phyloP scores from a whole-genome alignment of 2,888 invertebrate species.

The Orthosia cruda region DNA sequence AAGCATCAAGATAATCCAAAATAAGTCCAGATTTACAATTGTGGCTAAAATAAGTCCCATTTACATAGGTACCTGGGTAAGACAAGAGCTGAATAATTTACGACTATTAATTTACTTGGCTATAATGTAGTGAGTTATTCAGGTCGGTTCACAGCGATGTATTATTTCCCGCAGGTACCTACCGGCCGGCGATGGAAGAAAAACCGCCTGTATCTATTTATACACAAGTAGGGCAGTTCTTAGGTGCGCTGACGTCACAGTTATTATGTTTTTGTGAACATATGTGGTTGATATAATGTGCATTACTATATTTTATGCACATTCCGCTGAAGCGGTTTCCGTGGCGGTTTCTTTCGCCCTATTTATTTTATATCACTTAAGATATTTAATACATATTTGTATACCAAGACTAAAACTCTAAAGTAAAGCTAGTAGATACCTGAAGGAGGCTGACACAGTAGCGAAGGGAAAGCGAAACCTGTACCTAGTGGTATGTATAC shows the following conservation, averaged over 20 bases:
- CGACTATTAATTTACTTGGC: constrained; percentile 48
- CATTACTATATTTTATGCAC: constrained; percentile 8
- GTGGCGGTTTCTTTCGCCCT: no score
- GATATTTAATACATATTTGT: background rate
- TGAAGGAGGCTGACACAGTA: background rate
- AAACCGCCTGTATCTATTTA: constrained; percentile 41
- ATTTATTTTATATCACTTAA: background rate
- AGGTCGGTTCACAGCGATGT: constrained; percentile 49
- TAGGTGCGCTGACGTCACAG: constrained; percentile 29
- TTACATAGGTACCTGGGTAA: constrained; percentile 22
- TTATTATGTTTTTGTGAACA: constrained; percentile 23
- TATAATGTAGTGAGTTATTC: constrained; percentile 57
- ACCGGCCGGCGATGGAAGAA: constrained; percentile 42
- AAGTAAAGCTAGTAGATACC: background rate
- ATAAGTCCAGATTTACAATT: constrained; percentile 46
- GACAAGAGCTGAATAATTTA: constrained; percentile 54
- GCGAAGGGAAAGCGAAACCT: no score
- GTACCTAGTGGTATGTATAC: no score
- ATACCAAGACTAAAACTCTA: background rate
- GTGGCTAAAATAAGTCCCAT: constrained; percentile 18
- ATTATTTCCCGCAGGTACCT: constrained; percentile 45
- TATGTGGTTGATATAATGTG: constrained; percentile 5
- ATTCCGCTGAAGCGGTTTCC: background rate
- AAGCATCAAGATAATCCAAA: constrained; percentile 33
- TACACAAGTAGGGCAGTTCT: constrained; percentile 46